Evolutionary conservation across 2,797 vertebrate genomes (phyloP).

Genomic region (Melanotaenia boesemani): DNA sequence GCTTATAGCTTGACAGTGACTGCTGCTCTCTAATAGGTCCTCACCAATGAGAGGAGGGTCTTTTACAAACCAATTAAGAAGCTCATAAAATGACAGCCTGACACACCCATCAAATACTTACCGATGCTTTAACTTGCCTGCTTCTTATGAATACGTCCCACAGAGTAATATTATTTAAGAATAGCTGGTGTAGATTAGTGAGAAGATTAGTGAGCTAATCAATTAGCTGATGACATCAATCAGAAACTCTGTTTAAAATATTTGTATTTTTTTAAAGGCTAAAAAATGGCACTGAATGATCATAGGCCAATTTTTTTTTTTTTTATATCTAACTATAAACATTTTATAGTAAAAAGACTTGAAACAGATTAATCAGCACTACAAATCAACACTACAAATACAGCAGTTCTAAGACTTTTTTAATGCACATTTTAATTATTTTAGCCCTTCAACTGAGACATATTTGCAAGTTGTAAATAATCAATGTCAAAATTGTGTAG

Average conservation of each 20-base stretch:
- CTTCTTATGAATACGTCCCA: constrained; percentile 6
- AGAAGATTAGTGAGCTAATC: not conserved
- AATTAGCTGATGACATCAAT: not conserved
- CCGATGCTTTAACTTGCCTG: constrained; percentile 17
- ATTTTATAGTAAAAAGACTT: not conserved
- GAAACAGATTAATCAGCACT: not conserved
- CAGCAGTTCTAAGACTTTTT: not conserved
- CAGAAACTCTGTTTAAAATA: not conserved
- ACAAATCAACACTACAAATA: not conserved
- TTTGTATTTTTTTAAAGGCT: not conserved
- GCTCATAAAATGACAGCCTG: constrained; percentile 62
- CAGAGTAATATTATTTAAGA: not conserved
- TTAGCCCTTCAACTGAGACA: not conserved
- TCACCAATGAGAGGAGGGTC: constrained; percentile 50
- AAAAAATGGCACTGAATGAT: not conserved
- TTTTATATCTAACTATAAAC: not conserved
- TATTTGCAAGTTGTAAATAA: constrained; percentile 12
- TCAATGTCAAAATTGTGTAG: not conserved
- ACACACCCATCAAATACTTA: constrained; percentile 52
- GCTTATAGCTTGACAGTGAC: constrained; percentile 23
- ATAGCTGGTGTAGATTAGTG: not conserved
- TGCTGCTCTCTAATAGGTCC: constrained; percentile 35
- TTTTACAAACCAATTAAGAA: constrained; percentile 68
- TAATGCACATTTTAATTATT: constrained; percentile 8
- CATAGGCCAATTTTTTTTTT: not conserved